Evolutionary conservation across 2,797 vertebrate species (phyloP), one percentile per base, ranked within the genome.

Genomic region (Acipenser ruthenus): DNA sequence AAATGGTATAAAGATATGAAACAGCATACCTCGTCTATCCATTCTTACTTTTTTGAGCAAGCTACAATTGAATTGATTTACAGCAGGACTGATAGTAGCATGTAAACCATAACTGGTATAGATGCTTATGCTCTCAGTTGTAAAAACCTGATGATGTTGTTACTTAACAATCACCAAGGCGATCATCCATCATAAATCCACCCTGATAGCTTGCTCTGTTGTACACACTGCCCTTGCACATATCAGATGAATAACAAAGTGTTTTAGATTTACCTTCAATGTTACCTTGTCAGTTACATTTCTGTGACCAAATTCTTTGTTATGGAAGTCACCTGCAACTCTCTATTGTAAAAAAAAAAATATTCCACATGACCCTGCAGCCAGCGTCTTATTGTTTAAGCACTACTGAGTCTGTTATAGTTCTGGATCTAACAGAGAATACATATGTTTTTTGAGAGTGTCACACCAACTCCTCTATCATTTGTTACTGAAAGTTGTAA

Each of bases 21-120:
- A n/a, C 53, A 55, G 53, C 9, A 59, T 49, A 11, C 48, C 23
- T 67, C n/a, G 15, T 18, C 8, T 62, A 12, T 51, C 9, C 8
- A 8, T 62, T 60, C 59, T 11, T 52, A 6, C 15, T 60, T 51
- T 18, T 60, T 59, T 47, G 9, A 51, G 13, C 8, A 60, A 60
- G 8, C 15, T n/a, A 55, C 15, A 49, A 60, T 67, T 61, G 7
- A 52, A 67, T 51, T 12, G 50, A 67, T 67, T 67, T 23, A 67
- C 18, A 23, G 15, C 18, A 50, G 10, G 65, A 51, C 11, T 60
- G 49, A 67, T 50, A 48, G 59, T 52, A 11, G 9, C 50, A 18
- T 60, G 23, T 50, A 50, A 62, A 67, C 48, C 15, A 62, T 18
- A 37, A 37, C 37, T 37, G 37, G 37, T 37, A 62, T 50, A 62